Base-by-base conservation (phyloP, 2,888 invertebrate genomes). In the Andricus curvator region DNA sequence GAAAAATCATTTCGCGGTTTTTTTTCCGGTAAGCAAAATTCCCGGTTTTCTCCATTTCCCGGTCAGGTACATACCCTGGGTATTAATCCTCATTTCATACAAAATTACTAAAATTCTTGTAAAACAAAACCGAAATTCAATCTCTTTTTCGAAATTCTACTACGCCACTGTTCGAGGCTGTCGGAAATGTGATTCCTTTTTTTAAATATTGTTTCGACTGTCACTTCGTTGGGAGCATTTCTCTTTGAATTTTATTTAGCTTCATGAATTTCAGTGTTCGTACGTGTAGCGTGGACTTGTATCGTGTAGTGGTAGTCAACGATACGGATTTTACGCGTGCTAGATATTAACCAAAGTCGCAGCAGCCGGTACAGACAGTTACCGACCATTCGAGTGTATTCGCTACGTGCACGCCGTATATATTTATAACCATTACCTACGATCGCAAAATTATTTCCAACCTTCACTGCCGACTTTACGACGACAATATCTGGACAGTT, bases 401-500 rank as follows among this genome's bases (percentile, higher is more conserved):
- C 41, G 11, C 13, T 67, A 11, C 67, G 22, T 67, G 15, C 22
- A 67, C 3, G 11, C 25, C 22, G 37, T 44, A 68, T 11, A 41
- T n/a, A 22, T 41, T 4, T 70, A 4, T 44, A 15, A 44, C 70
- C 13, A 68, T 68, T 25, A 11, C 20, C 8, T 17, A 51, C 51
- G 29, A 70, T 70, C 70, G 29, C 74, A 29, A 33, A 56, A 70
- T 70, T 70, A 74, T 74, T 56, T 56, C 29, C 74, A 51, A 67
- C 41, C 67, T 11, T 41, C 41, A 41, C 41, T 15, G 29, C 13
- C 17, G n/a, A 74, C 74, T 74, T 74, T 74, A 74, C 74, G 74
- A 56, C 33, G 56, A 74, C 74, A 74, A 22, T 56, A 33, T 37
- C 8, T n/a, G n/a, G 17, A 29, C 74, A 56, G 33, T 56, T 33